Evolutionary conservation across 2,888 invertebrate species (phyloP), one percentile per base, ranked within the genome.

Genomic region (Diloba caeruleocephala): DNA sequence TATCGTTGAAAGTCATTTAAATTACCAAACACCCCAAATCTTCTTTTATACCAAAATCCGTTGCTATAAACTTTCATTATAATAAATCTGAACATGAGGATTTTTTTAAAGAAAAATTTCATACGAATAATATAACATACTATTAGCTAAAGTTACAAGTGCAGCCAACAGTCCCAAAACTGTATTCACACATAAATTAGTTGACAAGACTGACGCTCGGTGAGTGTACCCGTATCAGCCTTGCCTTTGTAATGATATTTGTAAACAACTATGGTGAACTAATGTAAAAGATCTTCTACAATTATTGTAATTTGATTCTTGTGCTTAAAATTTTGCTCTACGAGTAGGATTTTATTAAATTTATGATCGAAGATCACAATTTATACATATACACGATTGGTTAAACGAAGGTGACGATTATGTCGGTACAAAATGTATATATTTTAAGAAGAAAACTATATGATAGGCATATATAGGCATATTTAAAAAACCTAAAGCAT

Each of bases 141-240:
- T 33, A 12, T 42, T 29, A 37, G 32, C 42, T 48, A 26, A 51
- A 66, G 58, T 64, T 48, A 23, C 21, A 48, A 64, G 37, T 53
- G 64, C 64, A 68, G 50, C 29, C 44, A 52, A 56, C 65, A 69
- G 56, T 46, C 52, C 29, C 1, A 28, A 56, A 69, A 69, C 65
- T 60, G 37, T 53, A 31, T 58, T 60, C 58, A 49, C 36, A 64
- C 38, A 44, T 48, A 45, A 56, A 65, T 56, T 60, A 51, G 65
- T 56, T 67, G 56, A 64, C 61, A 56, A 64, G 41, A 54, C 10
- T 48, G 60, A 64, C 53, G 37, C 32, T 34, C 60, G 46, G 31
- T 14, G 42, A 48, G 49, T 48, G 37, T 55, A 14, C 66, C 61
- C 51, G 51, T 61, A 66, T 66, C 66, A 66, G 44, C 33, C 39